Evolutionary conservation across 2,888 invertebrate genomes (phyloP), one percentile per base, ranked within the genome.

Genomic region (Horisme vitalbata): DNA sequence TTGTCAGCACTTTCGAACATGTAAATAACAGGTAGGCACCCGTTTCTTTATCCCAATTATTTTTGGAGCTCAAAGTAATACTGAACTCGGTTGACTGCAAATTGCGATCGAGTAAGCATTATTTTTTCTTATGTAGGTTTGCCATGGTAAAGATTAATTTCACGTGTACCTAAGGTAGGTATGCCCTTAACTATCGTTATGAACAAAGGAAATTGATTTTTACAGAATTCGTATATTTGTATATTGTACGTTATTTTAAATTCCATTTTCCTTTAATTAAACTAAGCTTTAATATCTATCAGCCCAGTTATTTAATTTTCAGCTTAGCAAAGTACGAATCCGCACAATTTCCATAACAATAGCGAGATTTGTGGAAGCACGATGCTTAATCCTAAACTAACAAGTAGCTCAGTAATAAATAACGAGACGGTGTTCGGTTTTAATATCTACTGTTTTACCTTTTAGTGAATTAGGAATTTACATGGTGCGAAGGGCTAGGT

Each of bases 1-100:
- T 61, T 65, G 72, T 69, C 71, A 68, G 65, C 70, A 65, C 61
- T 67, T 68, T 61, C 56, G 43, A 61, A 52, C 61, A 57, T 61
- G 62, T 60, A 68, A 66, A 68, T 65, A 60, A 57, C 57, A 61
- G 57, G 55, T 51, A 34, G 24, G 34, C 24, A 36, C 43, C 41
- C 36, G 21, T 39, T 45, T 28, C 46, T 30, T 43, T 20, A 12
- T 37, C 38, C 32, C 34, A 41, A 48, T 51, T 45, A 51, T 34
- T 23, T 11, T 43, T 39, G n/a, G 8, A 7, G 41, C 18, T 26
- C 30, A 35, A 37, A 45, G 26, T 26, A n/a, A 14, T 13, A 13
- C n/a, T 7, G 11, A 2, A 27, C 11, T 11, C n/a, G n/a, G n/a
- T n/a, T n/a, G n/a, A n/a, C n/a, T n/a, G n/a, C n/a, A n/a, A n/a